Evolutionary conservation across 2,797 vertebrate genomes (phyloP).

Genomic region (Streptopelia turtur): DNA sequence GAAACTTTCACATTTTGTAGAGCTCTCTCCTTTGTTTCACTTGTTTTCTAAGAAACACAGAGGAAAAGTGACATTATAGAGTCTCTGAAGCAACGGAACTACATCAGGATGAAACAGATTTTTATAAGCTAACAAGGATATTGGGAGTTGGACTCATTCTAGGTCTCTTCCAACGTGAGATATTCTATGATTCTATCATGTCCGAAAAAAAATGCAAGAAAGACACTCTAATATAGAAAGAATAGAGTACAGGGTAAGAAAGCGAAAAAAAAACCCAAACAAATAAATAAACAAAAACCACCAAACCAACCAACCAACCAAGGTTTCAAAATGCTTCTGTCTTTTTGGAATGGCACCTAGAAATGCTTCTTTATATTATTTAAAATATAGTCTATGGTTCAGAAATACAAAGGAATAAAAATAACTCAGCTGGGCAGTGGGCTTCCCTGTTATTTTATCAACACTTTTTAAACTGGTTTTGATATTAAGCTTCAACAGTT

Average conservation of each 20-base stretch:
- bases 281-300: too few species aligned
- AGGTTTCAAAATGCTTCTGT: not conserved
- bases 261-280: not conserved
- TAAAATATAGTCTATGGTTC: not conserved
- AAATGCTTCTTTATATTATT: not conserved
- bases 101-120: not conserved
- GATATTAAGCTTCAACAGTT: not conserved
- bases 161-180: not conserved
- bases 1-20: not conserved
- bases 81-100: not conserved
- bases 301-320: not conserved
- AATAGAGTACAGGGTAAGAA: not conserved
- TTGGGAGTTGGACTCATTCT: not conserved
- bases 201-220: not conserved
- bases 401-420: not conserved
- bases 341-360: not conserved
- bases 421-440: not conserved
- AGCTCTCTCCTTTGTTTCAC: not conserved
- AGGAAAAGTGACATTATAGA: not conserved
- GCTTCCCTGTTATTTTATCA: not conserved
- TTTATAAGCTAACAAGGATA: not conserved
- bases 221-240: not conserved
- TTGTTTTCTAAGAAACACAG: slow-evolving; percentile 49
- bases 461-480: not conserved
- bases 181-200: not conserved